phyloP scores from a whole-genome alignment of 2,888 invertebrate species.

The Yponomeuta malinellus region DNA sequence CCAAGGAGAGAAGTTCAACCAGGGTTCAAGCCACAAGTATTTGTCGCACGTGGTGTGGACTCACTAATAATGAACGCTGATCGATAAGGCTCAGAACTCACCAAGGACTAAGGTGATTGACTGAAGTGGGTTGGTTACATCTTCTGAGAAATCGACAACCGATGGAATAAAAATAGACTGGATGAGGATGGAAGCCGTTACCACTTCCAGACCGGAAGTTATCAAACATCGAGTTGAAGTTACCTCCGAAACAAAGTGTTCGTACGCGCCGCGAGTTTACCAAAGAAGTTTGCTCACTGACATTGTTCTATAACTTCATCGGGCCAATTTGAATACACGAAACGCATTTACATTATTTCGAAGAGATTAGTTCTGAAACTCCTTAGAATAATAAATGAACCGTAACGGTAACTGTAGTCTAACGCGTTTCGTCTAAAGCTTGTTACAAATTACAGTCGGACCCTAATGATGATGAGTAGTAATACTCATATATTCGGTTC shows the following conservation, averaged over 20 bases:
- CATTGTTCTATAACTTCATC: not conserved
- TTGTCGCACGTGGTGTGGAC: too few relatives aligned
- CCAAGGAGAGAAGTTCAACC: too few relatives aligned
- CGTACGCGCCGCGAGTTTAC: not conserved
- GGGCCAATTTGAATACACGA: not conserved
- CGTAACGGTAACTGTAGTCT: not conserved
- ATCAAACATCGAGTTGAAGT: not conserved
- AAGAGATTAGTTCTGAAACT: not conserved
- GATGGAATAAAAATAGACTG: too few relatives aligned
- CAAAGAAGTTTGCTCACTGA: not conserved
- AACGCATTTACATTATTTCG: slow-evolving; percentile 3
- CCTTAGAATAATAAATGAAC: not conserved
- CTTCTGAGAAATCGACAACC: too few relatives aligned
- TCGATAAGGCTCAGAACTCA: not conserved
- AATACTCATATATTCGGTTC: not conserved
- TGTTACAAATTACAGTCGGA: not conserved
- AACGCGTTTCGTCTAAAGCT: not conserved
- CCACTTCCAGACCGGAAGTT: not conserved
- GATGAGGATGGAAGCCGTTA: not conserved
- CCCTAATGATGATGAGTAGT: not conserved
- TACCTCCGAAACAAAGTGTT: not conserved
- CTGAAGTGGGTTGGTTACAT: too few relatives aligned
- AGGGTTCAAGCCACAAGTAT: too few relatives aligned
- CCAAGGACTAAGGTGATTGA: too few relatives aligned
- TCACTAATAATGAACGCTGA: not conserved